These are phyloP conservation scores for Lasioglossum zephyrum DNA, from an alignment of 2,888 invertebrate species.

Conservation along the genomic window DNA sequence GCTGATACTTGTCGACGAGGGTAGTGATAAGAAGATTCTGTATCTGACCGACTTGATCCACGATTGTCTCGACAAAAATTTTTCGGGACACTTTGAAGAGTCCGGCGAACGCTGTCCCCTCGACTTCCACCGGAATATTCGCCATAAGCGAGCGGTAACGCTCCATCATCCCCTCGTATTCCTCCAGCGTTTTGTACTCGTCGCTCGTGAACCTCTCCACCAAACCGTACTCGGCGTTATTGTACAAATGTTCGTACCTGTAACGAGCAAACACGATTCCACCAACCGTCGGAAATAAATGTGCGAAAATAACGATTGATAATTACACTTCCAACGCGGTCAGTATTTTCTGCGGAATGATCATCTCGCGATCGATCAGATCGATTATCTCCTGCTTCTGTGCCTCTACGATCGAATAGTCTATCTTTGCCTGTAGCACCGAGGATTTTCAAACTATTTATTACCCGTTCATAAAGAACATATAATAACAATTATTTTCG, in stretches of 20 bases:
- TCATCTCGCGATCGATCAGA: conserved; percentile 89
- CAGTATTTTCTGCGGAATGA: conserved; percentile 89
- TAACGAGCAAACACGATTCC: neutral
- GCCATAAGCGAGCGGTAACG: conserved; percentile 87
- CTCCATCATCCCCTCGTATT: conserved; percentile 87
- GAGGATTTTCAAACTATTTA: conserved; percentile 6
- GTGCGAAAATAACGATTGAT: neutral
- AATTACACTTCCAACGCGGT: conserved; percentile 86
- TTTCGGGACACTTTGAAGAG: conserved; percentile 94
- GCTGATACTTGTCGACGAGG: conserved; percentile 93
- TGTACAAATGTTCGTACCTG: conserved; percentile 77
- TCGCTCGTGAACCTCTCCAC: conserved; percentile 89
- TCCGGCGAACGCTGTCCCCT: conserved; percentile 90
- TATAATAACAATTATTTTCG: neutral
- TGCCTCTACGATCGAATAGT: conserved; percentile 88
- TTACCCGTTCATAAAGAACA: neutral
- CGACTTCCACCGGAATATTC: conserved; percentile 86
- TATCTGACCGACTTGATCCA: conserved; percentile 88
- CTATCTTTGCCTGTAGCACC: conserved; percentile 83
- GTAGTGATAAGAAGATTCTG: conserved; percentile 89
- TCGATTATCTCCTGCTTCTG: conserved; percentile 88
- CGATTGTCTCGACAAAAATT: conserved; percentile 90
- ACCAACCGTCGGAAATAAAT: neutral
- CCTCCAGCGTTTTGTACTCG: conserved; percentile 87
- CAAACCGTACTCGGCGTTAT: conserved; percentile 71